phyloP scores from a whole-genome alignment of 2,113 vertebrate genomes.

The Apodemus sylvaticus region DNA sequence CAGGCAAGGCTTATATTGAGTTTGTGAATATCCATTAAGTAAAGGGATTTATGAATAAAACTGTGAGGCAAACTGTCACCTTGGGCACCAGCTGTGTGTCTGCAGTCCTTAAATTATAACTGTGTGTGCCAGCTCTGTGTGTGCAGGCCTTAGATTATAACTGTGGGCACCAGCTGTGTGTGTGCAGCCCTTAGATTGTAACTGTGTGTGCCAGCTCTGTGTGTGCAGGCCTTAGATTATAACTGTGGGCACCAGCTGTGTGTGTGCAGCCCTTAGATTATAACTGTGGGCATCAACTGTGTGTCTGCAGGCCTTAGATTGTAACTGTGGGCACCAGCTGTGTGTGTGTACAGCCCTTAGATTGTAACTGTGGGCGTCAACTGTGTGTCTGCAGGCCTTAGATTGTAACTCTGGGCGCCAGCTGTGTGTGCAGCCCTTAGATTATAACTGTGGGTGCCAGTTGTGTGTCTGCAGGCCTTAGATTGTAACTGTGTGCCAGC shows the following conservation, averaged over 20 bases:
- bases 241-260: not conserved
- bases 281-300: not conserved
- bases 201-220: not conserved
- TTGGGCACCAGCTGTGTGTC: not conserved
- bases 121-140: not conserved
- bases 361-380: too few relatives aligned
- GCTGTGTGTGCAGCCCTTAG: too few relatives aligned
- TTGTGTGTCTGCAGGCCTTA: too few relatives aligned
- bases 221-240: too few relatives aligned
- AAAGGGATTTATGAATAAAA: not conserved
- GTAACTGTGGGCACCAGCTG: too few relatives aligned
- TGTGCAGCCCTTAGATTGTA: not conserved
- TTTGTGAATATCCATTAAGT: not conserved
- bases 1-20: not conserved
- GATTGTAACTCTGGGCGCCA: too few relatives aligned
- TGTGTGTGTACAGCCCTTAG: too few relatives aligned
- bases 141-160: not conserved
- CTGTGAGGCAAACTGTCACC: not conserved
- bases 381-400: too few relatives aligned
- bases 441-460: too few relatives aligned
- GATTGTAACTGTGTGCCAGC: too few relatives aligned
- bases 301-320: not conserved
- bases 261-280: not conserved
- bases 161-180: not conserved
- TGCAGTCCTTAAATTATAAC: not conserved